Evolutionary conservation across 2,797 vertebrate genomes (phyloP), one percentile per base, ranked within the genome.

Genomic region (Pyrrhura leucotis): DNA sequence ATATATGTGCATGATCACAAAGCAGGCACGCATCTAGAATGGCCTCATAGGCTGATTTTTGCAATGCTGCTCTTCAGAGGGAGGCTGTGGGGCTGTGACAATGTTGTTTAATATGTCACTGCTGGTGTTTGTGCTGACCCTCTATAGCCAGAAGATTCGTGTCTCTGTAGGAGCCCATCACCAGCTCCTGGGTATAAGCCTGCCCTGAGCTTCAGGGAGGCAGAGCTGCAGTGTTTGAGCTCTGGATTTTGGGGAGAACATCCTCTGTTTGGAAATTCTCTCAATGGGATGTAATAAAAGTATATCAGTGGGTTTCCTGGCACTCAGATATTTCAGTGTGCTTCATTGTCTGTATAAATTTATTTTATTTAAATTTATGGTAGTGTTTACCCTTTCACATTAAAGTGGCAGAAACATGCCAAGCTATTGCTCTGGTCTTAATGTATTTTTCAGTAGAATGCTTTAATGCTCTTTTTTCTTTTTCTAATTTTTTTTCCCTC

Each of bases 81-180:
- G 28, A 45, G 37, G 68, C 39, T 47, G 44, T n/a, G 6, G 6
- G 71, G 25, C 58, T 21, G 22, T 76, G 77, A 40, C 37, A 51
- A 2, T 40, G 51, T 15, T 51, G 6, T 14, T 15, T 47, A 45
- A 9, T 50, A 1, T 2, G 6, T 62, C 31, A 2, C 6, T n/a
- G 26, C 42, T 42, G 16, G 25, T 14, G 19, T 25, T 67, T 13
- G 13, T 47, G 23, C 22, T 10, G 61, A 22, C 15, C n/a, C 66
- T 48, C 35, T 2, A 1, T 16, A 66, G 37, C 44, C 33, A 9
- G 51, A 10, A 14, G 26, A 26, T 53, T 6, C 0, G 0, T n/a
- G 50, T 23, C 44, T 20, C 21, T 0, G 2, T 9, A 25, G 76
- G 29, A 75, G 37, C 50, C 37, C 37, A 35, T 25, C 54, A 35